Percentiles rank a stretch among this genome's conserved stretches.
These are phyloP conservation scores for Psittacula derbiana DNA, from an alignment of 2,797 vertebrate species.

Conservation along the genomic window DNA sequence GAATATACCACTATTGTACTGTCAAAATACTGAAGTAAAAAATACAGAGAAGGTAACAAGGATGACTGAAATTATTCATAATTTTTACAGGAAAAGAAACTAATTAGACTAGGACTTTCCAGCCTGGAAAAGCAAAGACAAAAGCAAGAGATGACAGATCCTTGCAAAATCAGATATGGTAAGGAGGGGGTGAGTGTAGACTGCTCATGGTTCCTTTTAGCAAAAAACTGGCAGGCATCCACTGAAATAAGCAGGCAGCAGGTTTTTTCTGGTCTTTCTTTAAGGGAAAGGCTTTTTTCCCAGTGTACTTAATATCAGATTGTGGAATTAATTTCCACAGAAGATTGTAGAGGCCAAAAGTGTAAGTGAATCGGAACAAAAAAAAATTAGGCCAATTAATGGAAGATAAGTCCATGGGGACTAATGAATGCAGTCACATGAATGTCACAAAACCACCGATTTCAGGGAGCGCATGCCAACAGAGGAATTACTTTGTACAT, in stretches of 20 bases:
- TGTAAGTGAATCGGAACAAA: background rate
- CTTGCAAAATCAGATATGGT: background rate
- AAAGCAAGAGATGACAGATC: background rate
- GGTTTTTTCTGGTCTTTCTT: background rate
- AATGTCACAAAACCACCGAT: background rate
- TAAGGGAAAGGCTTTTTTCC: background rate
- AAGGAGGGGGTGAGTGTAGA: background rate
- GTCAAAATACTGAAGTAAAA: background rate
- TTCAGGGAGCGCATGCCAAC: background rate
- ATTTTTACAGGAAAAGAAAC: background rate
- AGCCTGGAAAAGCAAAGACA: background rate
- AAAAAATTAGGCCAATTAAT: background rate
- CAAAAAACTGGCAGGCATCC: background rate
- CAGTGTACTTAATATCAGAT: background rate
- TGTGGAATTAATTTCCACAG: background rate
- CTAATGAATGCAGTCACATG: background rate
- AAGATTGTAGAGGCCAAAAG: background rate
- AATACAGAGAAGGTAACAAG: background rate
- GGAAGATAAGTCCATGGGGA: background rate
- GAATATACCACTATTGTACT: background rate
- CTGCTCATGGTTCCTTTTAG: background rate
- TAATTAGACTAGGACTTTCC: background rate
- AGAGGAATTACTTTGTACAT: background rate
- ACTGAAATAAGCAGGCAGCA: background rate
- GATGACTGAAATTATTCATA: background rate